These are phyloP conservation scores for Corythoichthys haematopterus DNA, from an alignment of 2,113 vertebrate genomes.

Conservation along the genomic window DNA sequence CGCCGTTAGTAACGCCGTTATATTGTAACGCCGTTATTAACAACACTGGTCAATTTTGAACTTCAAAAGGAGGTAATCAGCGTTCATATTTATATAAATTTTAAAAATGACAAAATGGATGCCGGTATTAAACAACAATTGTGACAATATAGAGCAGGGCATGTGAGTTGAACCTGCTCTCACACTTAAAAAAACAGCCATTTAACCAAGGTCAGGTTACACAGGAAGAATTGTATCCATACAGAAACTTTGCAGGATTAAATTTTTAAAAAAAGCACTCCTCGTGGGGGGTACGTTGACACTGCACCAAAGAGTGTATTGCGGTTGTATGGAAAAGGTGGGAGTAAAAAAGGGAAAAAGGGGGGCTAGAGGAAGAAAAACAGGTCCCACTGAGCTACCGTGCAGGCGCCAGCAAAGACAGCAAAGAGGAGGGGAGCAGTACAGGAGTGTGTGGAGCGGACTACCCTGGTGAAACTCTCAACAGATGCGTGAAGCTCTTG, in stretches of 20 bases:
- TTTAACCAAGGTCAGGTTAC: conserved; percentile 62
- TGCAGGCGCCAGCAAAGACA: conserved; percentile 76
- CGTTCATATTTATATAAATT: not conserved
- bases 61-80: not conserved
- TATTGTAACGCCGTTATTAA: too few species aligned
- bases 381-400: conserved; percentile 78
- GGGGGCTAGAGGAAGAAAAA: conserved; percentile 61
- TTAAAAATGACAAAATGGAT: not conserved
- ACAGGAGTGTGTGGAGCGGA: conserved; percentile 30
- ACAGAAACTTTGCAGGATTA: conserved; percentile 51
- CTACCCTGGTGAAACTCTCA: conserved; percentile 73
- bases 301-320: conserved; percentile 30
- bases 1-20: too few species aligned
- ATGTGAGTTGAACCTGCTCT: conserved; percentile 14
- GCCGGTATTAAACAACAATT: not conserved
- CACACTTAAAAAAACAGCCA: conserved; percentile 61
- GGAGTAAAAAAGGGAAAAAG: conserved; percentile 60
- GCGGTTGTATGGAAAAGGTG: conserved; percentile 48
- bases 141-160: not conserved
- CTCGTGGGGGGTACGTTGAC: conserved; percentile 52
- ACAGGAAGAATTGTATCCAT: conserved; percentile 66
- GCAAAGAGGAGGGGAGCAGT: conserved; percentile 32
- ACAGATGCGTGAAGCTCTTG: conserved; percentile 79
- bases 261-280: conserved; percentile 17
- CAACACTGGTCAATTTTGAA: too few species aligned